These are phyloP conservation scores for Anguilla obscura DNA, from an alignment of 2,797 vertebrate genomes.

Conservation along the genomic window DNA sequence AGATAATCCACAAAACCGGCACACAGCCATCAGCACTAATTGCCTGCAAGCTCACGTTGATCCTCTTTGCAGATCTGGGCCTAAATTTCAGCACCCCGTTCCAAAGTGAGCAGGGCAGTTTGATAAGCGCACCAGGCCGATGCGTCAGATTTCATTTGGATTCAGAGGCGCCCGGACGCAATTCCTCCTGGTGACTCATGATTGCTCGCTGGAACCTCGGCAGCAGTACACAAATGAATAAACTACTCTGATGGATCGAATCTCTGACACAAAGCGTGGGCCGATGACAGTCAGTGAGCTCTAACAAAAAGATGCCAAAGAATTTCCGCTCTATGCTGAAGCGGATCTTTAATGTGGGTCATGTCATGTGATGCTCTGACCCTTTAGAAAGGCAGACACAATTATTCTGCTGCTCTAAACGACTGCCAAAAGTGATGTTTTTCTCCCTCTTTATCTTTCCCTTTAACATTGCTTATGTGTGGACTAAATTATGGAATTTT, in stretches of 20 bases:
- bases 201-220: neutral
- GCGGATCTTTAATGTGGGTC: neutral
- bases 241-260: neutral
- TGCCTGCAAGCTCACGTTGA: neutral
- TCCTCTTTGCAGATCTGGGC: neutral
- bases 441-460: neutral
- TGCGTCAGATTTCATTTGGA: neutral
- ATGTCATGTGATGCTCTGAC: neutral
- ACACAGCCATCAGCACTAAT: neutral
- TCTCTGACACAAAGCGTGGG: neutral
- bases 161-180: neutral
- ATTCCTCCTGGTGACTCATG: neutral
- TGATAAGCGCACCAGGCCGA: neutral
- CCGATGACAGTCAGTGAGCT: neutral
- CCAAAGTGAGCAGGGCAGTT: neutral
- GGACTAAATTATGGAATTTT: neutral
- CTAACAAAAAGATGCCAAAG: neutral
- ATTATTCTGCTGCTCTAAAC: neutral
- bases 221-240: neutral
- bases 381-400: neutral
- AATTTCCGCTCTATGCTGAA: neutral
- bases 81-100: neutral
- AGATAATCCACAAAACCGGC: too few species aligned
- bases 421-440: neutral
- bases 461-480: neutral